Conservation (phyloP, 2,888 invertebrate genomes). For the Trichogramma dendrolimi region DNA sequence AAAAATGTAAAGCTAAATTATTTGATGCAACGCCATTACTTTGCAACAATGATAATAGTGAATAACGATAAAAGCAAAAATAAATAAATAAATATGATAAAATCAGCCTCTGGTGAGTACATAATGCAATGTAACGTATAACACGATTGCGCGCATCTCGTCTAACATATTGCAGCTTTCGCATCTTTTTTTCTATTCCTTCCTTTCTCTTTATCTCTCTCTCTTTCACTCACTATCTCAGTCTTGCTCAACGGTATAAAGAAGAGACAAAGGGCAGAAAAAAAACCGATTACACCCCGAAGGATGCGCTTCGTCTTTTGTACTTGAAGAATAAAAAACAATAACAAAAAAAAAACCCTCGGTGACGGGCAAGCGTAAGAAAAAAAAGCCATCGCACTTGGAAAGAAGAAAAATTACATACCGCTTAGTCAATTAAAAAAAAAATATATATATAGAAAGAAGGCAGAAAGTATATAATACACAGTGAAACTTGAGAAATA, state of each 20-base stretch:
- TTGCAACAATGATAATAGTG: too few species aligned
- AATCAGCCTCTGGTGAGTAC: not conserved
- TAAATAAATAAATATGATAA: conserved; percentile 17
- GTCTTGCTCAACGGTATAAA: not conserved
- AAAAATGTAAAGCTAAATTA: too few species aligned
- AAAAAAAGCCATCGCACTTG: not conserved
- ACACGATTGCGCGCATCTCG: not conserved
- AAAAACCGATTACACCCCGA: not conserved
- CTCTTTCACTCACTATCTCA: too few species aligned
- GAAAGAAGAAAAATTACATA: conserved; percentile 20
- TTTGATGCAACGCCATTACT: too few species aligned
- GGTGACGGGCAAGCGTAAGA: not conserved
- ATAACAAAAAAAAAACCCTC: not conserved
- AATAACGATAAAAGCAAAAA: not conserved
- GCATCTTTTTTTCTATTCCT: too few species aligned
- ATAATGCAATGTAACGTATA: not conserved
- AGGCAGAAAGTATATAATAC: not conserved
- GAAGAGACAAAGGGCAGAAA: not conserved
- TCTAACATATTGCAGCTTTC: not conserved
- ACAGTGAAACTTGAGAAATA: too few species aligned
- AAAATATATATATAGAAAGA: not conserved
- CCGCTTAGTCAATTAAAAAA: conserved; percentile 27
- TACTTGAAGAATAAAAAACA: not conserved
- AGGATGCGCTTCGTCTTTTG: not conserved
- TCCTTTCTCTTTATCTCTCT: too few species aligned